phyloP scores from a whole-genome alignment of 2,888 invertebrate species.

The Orgyia antiqua region DNA sequence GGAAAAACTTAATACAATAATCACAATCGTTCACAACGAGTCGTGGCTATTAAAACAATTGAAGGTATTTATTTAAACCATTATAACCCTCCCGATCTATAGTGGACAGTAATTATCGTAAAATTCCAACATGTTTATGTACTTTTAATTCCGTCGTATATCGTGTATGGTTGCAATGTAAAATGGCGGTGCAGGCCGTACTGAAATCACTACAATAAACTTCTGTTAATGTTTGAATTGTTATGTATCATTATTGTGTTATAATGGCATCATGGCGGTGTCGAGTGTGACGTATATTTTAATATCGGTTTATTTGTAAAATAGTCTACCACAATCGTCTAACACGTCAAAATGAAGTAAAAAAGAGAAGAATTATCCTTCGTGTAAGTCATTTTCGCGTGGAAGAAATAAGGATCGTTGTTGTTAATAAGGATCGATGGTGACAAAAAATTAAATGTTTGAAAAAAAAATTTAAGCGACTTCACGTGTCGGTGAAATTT shows the following conservation, averaged over 20 bases:
- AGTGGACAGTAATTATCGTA: slow-evolving; percentile 67
- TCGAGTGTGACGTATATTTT: slow-evolving; percentile 14
- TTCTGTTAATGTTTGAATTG: slow-evolving; percentile 50
- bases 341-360: background rate
- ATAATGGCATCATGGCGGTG: slow-evolving; percentile 20
- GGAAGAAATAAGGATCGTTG: too few relatives aligned
- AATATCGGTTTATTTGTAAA: background rate
- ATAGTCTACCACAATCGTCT: background rate
- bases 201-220: slow-evolving; percentile 64
- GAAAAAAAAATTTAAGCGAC: too few relatives aligned
- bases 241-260: slow-evolving; percentile 29
- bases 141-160: slow-evolving; percentile 72
- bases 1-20: slow-evolving; percentile 13
- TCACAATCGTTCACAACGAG: slow-evolving; percentile 23
- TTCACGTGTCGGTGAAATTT: too few relatives aligned
- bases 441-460: too few relatives aligned
- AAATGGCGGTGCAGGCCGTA: slow-evolving; percentile 45
- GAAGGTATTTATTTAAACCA: slow-evolving; percentile 46
- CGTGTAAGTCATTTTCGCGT: too few relatives aligned
- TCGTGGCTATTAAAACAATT: slow-evolving; percentile 32
- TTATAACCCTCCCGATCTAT: slow-evolving; percentile 64
- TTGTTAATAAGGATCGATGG: too few relatives aligned
- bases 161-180: slow-evolving; percentile 46
- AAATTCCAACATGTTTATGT: slow-evolving; percentile 71
- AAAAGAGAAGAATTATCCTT: too few relatives aligned